Base-by-base conservation (phyloP, 2,888 invertebrate genomes). In the Thyatira batis region DNA sequence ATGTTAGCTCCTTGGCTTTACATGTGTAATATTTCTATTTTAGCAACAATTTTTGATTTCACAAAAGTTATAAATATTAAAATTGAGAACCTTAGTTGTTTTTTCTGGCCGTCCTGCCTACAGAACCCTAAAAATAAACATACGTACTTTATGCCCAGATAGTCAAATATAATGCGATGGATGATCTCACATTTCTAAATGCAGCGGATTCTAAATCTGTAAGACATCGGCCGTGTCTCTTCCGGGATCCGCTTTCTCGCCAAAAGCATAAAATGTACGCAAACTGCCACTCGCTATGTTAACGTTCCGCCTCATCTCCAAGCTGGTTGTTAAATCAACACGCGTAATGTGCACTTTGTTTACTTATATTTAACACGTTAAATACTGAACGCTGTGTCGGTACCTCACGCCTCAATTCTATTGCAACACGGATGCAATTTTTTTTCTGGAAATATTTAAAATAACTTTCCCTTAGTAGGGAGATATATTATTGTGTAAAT, bases 121-220 rank as follows among this genome's bases (percentile, higher is more conserved):
- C n/a, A n/a, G n/a, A n/a, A n/a, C n/a, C n/a, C n/a, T n/a, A n/a
- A n/a, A n/a, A n/a, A n/a, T 61, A 60, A 61, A 63, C 60, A 64
- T 67, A 67, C 62, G 65, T 57, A n/a, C n/a, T n/a, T n/a, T n/a
- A n/a, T n/a, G n/a, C n/a, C n/a, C n/a, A n/a, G n/a, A n/a, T n/a
- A n/a, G n/a, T 60, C 60, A 68, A 75, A 62, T 63, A 66, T 70
- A 83, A 84, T 85, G 78, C 80, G 80, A 70, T 73, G 72, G 80
- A 72, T 89, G 88, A 89, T 86, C 84, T 88, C 87, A 89, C 78
- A 39, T 39, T 69, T 84, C 85, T 86, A 88, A 88, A 89, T 86
- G 85, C 85, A 87, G 85, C 81, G 66, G 67, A 73, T 4, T 82
- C 87, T 89, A 88, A 88, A 87, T 89, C 80, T 73, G 87, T 87